A percentile compares a stretch with the other conserved stretches of the same genome.
These are phyloP conservation scores for Pandemis corylana DNA, from an alignment of 2,888 invertebrate species.

Conservation along the genomic window DNA sequence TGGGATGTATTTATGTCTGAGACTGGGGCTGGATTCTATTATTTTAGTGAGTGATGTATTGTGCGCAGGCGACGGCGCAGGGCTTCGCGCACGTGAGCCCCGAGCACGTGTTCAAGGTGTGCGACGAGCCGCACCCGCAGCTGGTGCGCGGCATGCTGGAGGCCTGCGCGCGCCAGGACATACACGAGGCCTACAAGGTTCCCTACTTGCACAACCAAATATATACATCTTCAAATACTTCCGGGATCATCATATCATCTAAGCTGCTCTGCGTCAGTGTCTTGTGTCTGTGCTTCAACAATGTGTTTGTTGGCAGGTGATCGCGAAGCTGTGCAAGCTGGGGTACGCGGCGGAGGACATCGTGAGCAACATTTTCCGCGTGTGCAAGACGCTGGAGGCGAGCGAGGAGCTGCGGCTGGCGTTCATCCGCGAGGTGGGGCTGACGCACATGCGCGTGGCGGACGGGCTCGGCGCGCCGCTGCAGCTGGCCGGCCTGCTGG, in stretches of 20 bases:
- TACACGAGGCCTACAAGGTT: constrained; percentile 92
- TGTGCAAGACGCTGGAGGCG: constrained; percentile 94
- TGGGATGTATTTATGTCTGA: too few relatives aligned
- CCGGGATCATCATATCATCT: too few relatives aligned
- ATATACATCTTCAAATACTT: too few relatives aligned
- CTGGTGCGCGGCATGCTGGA: constrained; percentile 96
- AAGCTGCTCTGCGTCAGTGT: too few relatives aligned
- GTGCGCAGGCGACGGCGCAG: constrained; percentile 90
- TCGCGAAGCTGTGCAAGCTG: constrained; percentile 95
- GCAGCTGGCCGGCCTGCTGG: constrained; percentile 95
- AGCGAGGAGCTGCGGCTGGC: constrained; percentile 93
- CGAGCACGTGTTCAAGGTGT: constrained; percentile 98
- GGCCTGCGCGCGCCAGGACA: constrained; percentile 91
- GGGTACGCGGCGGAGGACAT: constrained; percentile 99
- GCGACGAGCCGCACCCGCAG: constrained; percentile 99
- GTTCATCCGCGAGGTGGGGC: constrained; percentile 95
- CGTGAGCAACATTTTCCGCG: constrained; percentile 96
- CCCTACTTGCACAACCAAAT: too few relatives aligned
- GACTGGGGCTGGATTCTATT: too few relatives aligned
- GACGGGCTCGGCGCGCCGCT: constrained; percentile 94
- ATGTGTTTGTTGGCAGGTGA: constrained; percentile 79
- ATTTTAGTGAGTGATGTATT: neutral
- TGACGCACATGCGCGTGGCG: constrained; percentile 95
- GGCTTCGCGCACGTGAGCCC: constrained; percentile 94
- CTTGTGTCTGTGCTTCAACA: too few relatives aligned